phyloP scores from a whole-genome alignment of 2,888 invertebrate genomes.

The Troilus luridus region DNA sequence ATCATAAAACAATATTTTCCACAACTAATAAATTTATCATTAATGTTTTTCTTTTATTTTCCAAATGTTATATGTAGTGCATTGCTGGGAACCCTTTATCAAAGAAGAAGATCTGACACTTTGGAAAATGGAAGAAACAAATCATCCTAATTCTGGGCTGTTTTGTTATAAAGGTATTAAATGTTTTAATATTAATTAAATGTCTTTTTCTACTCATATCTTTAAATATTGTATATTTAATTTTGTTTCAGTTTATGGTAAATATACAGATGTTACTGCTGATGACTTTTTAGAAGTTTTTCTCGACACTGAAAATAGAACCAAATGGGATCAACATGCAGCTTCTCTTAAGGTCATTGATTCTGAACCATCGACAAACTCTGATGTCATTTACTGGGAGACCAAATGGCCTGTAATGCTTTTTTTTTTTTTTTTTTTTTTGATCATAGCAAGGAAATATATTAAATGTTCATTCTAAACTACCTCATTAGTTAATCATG shows the following conservation, averaged over 20 bases:
- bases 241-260: constrained; percentile 78
- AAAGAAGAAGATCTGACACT: constrained; percentile 85
- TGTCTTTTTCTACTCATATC: background rate
- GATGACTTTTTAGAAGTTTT: constrained; percentile 87
- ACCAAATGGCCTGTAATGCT: constrained; percentile 86
- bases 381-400: constrained; percentile 89
- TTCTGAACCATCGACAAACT: constrained; percentile 74
- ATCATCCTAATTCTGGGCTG: constrained; percentile 75
- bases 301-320: constrained; percentile 83
- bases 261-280: constrained; percentile 83
- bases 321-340: constrained; percentile 85
- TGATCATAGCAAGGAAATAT: background rate
- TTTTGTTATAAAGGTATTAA: constrained; percentile 82
- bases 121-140: constrained; percentile 79
- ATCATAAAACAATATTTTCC: no score
- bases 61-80: constrained; percentile 61
- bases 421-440: constrained; percentile 55
- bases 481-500: background rate
- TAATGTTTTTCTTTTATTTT: background rate
- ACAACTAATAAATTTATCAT: no score
- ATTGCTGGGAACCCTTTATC: constrained; percentile 81
- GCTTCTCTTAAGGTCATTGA: constrained; percentile 81
- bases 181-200: background rate
- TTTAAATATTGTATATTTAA: constrained; percentile 51
- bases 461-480: background rate